Evolutionary conservation across 2,888 invertebrate species (phyloP), one percentile per base, ranked within the genome.

Genomic region (Aporophyla nigra): DNA sequence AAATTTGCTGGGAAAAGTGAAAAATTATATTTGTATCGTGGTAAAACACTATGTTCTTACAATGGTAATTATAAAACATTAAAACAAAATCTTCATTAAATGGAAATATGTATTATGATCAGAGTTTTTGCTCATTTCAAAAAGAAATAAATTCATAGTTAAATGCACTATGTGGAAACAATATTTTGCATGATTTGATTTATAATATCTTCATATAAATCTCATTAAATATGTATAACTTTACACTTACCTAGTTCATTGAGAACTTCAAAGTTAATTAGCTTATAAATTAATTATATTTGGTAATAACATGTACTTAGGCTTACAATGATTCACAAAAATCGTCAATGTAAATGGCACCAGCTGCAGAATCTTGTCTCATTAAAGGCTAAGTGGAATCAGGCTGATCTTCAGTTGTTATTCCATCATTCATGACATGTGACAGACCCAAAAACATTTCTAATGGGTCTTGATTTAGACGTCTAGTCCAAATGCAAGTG

Each of bases 381-480:
- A 68, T 40, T 19, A 9, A 21, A 9, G 43, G 46, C 27, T 59
- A 4, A 21, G 46, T 69, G 19, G 14, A 69, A 4, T 21, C 62
- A 19, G 21, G 4, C 43, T 46, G 43, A 9, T 9, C 14, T 21
- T 43, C 14, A 14, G 27, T 2, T 24, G 21, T 43, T 69, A 66
- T 69, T 27, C 5, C 43, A 9, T 24, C 27, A 46, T 27, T 27
- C 14, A 16, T 46, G 16, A 27, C 21, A 46, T 1, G 12, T 10
- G 46, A 46, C 24, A 9, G 33, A 63, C 33, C 12, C 33, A 71
- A 65, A 71, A 66, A 71, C 33, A 40, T 66, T 40, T 66, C 71
- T 19, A 71, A 71, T 24, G 33, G 33, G 6, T 72, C 72, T 33
- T 69, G 72, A 19, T 72, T 72, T 9, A 72, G n/a, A n/a, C 56